A percentile compares a stretch with the other conserved stretches of the same genome.
phyloP scores from a whole-genome alignment of 2,797 vertebrate species.

The Centropyge bicolor region DNA sequence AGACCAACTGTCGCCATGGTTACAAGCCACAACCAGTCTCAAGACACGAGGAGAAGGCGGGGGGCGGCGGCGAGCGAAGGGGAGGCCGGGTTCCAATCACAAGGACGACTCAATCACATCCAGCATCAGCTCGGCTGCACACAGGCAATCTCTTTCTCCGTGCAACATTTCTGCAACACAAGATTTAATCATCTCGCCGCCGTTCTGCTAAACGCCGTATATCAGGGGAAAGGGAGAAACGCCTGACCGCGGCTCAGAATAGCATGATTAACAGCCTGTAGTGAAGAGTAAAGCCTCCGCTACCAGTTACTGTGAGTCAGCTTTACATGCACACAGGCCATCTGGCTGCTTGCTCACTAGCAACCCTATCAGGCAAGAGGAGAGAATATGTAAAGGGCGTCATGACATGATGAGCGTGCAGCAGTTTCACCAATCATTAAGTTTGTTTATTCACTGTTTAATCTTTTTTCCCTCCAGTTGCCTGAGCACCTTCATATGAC shows the following conservation, averaged over 20 bases:
- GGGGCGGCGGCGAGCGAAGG: neutral
- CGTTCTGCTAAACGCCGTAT: slow-evolving; percentile 50
- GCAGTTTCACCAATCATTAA: slow-evolving; percentile 22
- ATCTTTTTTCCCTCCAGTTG: neutral
- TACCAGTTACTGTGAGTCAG: slow-evolving; percentile 75
- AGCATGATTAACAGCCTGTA: slow-evolving; percentile 62
- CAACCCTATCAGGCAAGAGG: slow-evolving; percentile 53
- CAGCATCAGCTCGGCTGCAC: slow-evolving; percentile 54
- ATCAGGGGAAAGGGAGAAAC: slow-evolving; percentile 47
- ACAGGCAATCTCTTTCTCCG: slow-evolving; percentile 56
- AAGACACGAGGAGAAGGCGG: slow-evolving; percentile 28
- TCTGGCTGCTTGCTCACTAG: slow-evolving; percentile 63
- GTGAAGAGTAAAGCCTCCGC: slow-evolving; percentile 52
- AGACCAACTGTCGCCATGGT: slow-evolving; percentile 79
- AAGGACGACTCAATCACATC: slow-evolving; percentile 77
- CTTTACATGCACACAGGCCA: slow-evolving; percentile 64
- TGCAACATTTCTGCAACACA: slow-evolving; percentile 51
- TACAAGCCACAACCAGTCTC: slow-evolving; percentile 74
- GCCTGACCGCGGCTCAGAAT: slow-evolving; percentile 66
- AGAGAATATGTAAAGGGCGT: slow-evolving; percentile 56
- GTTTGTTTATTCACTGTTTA: neutral
- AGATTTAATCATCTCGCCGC: slow-evolving; percentile 68
- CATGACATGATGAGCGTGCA: slow-evolving; percentile 49
- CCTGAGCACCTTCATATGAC: neutral
- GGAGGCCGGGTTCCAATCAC: slow-evolving; percentile 60